Evolutionary conservation across 2,797 vertebrate species (phyloP).

Genomic region (Erithacus rubecula): DNA sequence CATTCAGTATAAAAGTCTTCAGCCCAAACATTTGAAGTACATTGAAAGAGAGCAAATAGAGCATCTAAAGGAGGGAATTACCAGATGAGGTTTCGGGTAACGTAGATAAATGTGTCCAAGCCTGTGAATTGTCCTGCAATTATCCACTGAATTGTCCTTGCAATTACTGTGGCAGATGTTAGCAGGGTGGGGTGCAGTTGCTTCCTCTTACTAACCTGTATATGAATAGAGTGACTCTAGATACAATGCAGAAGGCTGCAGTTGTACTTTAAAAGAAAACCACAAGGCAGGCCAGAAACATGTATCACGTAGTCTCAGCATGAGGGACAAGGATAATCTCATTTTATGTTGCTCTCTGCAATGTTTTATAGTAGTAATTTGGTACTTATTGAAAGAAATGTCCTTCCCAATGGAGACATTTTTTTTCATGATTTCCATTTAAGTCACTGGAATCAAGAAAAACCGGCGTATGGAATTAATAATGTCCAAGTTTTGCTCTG

Average conservation of each 20-base stretch:
- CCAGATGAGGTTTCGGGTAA: not conserved
- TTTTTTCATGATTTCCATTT: not conserved
- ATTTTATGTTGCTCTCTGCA: not conserved
- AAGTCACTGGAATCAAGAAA: not conserved
- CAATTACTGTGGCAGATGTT: not conserved
- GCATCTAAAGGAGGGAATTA: not conserved
- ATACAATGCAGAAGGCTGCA: not conserved
- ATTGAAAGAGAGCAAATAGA: not conserved
- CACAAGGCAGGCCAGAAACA: not conserved
- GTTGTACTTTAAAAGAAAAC: not conserved
- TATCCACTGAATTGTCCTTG: not conserved
- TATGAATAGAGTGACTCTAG: not conserved
- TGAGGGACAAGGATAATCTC: not conserved
- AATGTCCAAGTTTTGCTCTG: not conserved
- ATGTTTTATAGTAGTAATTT: not conserved
- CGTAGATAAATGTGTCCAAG: not conserved
- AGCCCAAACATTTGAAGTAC: not conserved
- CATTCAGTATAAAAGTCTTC: not conserved
- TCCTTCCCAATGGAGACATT: not conserved
- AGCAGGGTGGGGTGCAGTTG: not conserved
- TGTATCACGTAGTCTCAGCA: fast-evolving
- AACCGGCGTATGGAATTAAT: not conserved
- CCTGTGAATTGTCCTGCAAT: not conserved
- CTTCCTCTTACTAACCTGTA: not conserved
- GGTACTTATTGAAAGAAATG: not conserved